A percentile compares a stretch with the other conserved stretches of the same genome.
These are phyloP conservation scores for Corticium candelabrum DNA, from an alignment of 37 sponge, comb jelly and placozoan genomes.

Conservation along the genomic window DNA sequence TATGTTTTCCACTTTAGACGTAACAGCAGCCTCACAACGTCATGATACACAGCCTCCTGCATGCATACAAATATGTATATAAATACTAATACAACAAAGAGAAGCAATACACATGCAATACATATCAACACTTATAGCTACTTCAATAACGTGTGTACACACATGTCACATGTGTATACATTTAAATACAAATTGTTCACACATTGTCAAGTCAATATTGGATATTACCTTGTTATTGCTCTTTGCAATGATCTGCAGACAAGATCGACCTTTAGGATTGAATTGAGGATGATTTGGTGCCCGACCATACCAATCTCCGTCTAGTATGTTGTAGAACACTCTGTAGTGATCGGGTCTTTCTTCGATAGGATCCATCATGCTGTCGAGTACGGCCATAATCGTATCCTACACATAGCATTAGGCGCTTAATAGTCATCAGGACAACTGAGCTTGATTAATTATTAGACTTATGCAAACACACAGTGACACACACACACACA, in stretches of 20 bases:
- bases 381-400: constrained; percentile 38
- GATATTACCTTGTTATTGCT: constrained; percentile 43
- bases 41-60: constrained; percentile 63
- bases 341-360: constrained; percentile 17
- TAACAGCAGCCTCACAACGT: constrained; percentile 50
- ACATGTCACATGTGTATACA: too few species aligned
- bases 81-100: too few species aligned
- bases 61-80: too few species aligned
- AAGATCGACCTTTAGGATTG: constrained; percentile 30
- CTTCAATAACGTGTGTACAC: too few species aligned
- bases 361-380: constrained; percentile 44
- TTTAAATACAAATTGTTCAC: too few species aligned
- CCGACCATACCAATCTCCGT: constrained; percentile 40
- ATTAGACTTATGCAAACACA: too few species aligned
- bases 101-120: too few species aligned
- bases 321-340: constrained; percentile 44
- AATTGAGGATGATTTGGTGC: constrained; percentile 31
- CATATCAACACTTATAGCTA: too few species aligned
- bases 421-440: background rate
- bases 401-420: constrained; percentile 16
- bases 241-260: constrained; percentile 54
- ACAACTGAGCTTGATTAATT: background rate
- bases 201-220: background rate
- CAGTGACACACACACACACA: too few species aligned
- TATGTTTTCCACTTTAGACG: constrained; percentile 55